Evolutionary conservation across 2,888 invertebrate species (phyloP).

Genomic region (Artemia sp.): DNA sequence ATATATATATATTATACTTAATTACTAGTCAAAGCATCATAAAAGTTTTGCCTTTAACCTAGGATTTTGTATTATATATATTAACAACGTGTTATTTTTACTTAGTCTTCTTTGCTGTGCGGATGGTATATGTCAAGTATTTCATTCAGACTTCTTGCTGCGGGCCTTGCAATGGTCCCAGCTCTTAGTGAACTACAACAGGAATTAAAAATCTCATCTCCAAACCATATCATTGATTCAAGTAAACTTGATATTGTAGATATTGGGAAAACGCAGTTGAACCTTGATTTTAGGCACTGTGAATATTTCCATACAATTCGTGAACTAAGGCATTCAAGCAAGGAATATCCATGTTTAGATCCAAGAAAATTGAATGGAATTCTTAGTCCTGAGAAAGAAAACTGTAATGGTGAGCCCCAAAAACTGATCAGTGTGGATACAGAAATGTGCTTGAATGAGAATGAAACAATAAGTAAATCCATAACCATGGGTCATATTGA

Average conservation of each 20-base stretch:
- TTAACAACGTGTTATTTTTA: no score
- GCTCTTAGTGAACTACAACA: constrained; percentile 3
- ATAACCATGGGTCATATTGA: not conserved
- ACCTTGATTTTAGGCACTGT: not conserved
- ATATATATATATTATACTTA: no score
- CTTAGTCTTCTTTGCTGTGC: not conserved
- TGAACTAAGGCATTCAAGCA: constrained; percentile 11
- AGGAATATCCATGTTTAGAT: not conserved
- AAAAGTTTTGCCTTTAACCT: no score
- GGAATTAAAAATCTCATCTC: not conserved
- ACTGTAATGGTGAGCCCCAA: not conserved
- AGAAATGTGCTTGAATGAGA: constrained; percentile 4
- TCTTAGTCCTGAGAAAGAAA: constrained; percentile 4
- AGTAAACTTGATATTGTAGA: not conserved
- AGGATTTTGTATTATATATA: no score
- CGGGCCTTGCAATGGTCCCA: constrained; percentile 15
- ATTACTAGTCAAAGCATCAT: no score
- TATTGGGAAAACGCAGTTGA: not conserved
- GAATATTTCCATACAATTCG: not conserved
- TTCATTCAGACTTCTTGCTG: not conserved
- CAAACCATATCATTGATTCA: not conserved
- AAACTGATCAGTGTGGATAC: not conserved
- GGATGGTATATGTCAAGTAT: constrained; percentile 2
- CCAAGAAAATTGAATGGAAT: not conserved
- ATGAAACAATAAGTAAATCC: not conserved